These are phyloP conservation scores for Drosophila punjabiensis DNA, from an alignment of 1,140 invertebrate species.

Conservation along the genomic window DNA sequence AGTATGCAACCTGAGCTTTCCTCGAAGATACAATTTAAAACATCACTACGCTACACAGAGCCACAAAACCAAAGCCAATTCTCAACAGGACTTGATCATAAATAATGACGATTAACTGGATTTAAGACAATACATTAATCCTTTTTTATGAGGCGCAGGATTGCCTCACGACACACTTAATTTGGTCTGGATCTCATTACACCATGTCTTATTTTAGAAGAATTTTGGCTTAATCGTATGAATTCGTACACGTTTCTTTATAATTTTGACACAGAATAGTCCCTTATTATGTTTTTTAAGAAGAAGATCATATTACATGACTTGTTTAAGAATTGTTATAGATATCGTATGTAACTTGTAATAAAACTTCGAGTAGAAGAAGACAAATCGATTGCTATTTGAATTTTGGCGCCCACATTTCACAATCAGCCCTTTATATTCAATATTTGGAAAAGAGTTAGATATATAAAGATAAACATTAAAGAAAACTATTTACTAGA, in stretches of 20 bases:
- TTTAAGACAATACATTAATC: background rate
- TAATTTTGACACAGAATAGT: background rate
- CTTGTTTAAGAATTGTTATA: background rate
- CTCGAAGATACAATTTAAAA: constrained; percentile 23
- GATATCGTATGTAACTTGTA: no score
- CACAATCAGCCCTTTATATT: no score
- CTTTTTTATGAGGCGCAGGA: background rate
- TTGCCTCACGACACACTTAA: background rate
- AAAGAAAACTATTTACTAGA: no score
- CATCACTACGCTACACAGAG: constrained; percentile 18
- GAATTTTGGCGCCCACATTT: background rate
- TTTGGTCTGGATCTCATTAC: background rate
- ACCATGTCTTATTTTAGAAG: background rate
- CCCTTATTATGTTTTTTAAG: background rate
- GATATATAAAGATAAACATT: no score
- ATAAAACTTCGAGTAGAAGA: background rate
- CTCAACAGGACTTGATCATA: background rate
- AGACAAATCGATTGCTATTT: background rate
- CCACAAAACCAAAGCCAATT: constrained; percentile 24
- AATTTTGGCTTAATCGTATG: background rate
- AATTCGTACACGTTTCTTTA: background rate
- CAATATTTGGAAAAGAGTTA: no score
- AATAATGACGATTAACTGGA: background rate
- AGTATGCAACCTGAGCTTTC: constrained; percentile 31
- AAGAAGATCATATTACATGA: no score